Evolutionary conservation across 2,888 invertebrate genomes (phyloP), one percentile per base, ranked within the genome.

Genomic region (Pyrocoelia pectoralis): DNA sequence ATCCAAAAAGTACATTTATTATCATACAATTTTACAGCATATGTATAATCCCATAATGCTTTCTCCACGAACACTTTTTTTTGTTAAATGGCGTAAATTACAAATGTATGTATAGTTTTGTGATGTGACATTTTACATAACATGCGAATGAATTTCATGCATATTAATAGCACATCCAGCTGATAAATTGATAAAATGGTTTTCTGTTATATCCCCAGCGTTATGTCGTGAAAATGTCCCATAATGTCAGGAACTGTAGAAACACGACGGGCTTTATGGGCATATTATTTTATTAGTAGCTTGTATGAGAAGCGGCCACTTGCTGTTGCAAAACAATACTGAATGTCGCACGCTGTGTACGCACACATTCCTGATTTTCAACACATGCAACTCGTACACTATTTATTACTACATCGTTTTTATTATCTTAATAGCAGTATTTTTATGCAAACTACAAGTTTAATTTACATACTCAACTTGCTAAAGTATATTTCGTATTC

Each of bases 351-450:
- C 64, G 72, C 72, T 70, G 72, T 51, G 70, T 65, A 60, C 56
- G 43, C 63, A 61, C 67, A 70, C 70, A 68, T 71, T 70, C 70
- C 68, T 63, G 68, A 72, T 73, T 74, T 72, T 72, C 72, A 72
- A 72, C 71, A 68, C 72, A 63, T 63, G 54, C 63, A 63, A 54
- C 49, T 54, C 53, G 58, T 56, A 61, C 68, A 70, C 68, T 72
- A 72, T 73, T 73, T 72, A 72, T 72, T 69, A 61, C 67, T 61
- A 65, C 64, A 64, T 63, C 61, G 63, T 69, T 68, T 67, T 70
- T 66, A 61, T 63, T 65, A 63, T 62, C 65, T 65, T 68, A 67
- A 68, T 63, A 67, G 60, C 57, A 59, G 55, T 56, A 62, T 61
- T 61, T 65, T 55, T 61, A 66, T 56, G 56, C 61, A 56, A 56